Evolutionary conservation across 2,797 vertebrate species (phyloP), one percentile per base, ranked within the genome.

Genomic region (Hippocampus kuda): DNA sequence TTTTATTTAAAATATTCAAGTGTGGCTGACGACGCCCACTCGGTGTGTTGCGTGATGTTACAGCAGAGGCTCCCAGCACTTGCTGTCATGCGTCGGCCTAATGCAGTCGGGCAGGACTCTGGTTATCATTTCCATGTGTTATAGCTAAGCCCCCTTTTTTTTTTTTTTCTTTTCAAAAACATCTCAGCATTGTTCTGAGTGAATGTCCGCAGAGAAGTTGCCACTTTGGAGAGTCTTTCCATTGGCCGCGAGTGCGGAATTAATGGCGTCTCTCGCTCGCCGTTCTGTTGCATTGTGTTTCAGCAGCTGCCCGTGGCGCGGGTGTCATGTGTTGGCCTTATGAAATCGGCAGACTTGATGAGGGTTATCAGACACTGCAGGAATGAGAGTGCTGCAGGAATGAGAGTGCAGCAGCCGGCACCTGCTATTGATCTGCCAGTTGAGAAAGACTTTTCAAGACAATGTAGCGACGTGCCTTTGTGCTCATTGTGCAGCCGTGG

Each of bases 221-320:
- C 66, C 78, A 68, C 78, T 83, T 81, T 84, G 77, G 75, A 74
- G 76, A 68, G 73, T 30, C 66, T 75, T 67, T 75, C 77, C 79
- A 44, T 54, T 48, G 73, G 75, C 78, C 51, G 22, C 65, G 72
- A 74, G 76, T n/a, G 72, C 76, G 85, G 86, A 85, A 89, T 88
- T 85, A 87, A 90, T 85, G 79, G 78, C 73, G 71, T 79, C 79
- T 83, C 75, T 81, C 75, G 63, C 68, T 78, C 82, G 83, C 78
- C 85, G 75, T 84, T 86, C 80, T 85, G 75, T 88, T 87, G 87
- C 86, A 81, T 87, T 88, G 87, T 88, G 84, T 89, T 88, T 79
- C 85, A 88, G 82, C 86, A 84, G 86, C 82, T 82, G 83, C 79
- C 82, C 62, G 42, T 72, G 70, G 72, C 77, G 75, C 78, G 61